Conservation (phyloP, 2,797 vertebrate genomes). For the Gadopsis bispinosus region DNA sequence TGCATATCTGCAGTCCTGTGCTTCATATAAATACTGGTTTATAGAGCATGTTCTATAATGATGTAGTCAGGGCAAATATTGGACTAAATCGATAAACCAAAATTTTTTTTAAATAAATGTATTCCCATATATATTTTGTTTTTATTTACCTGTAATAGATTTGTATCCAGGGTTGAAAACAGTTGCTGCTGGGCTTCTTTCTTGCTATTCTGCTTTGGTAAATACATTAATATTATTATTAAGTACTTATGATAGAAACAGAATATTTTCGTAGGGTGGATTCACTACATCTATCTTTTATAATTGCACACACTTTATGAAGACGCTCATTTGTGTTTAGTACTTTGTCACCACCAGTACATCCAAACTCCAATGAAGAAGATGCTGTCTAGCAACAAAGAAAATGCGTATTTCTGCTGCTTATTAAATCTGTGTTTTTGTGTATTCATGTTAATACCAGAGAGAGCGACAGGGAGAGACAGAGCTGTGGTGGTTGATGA, state of each 20-base stretch:
- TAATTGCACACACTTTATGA: conserved; percentile 4
- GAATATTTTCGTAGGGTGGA: background rate
- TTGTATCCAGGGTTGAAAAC: background rate
- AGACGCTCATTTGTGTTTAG: background rate
- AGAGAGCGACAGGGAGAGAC: background rate
- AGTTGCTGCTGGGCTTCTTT: background rate
- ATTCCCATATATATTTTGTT: background rate
- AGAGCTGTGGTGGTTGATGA: conserved; percentile 16
- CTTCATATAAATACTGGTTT: background rate
- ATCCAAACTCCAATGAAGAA: background rate
- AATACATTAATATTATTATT: too few species aligned
- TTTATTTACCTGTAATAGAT: conserved; percentile 3
- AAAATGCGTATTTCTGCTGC: background rate
- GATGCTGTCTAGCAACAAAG: background rate
- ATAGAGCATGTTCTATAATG: background rate
- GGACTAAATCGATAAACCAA: conserved; percentile 1
- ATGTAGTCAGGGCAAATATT: background rate
- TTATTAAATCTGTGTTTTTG: background rate
- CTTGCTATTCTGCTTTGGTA: background rate
- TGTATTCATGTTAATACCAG: background rate
- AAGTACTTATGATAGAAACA: background rate
- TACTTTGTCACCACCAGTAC: conserved; percentile 10
- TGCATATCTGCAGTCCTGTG: background rate
- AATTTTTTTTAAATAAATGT: background rate
- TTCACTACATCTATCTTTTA: background rate